Evolutionary conservation across 1,140 invertebrate species (phyloP).

Genomic region (Drosophila pseudoobscura): DNA sequence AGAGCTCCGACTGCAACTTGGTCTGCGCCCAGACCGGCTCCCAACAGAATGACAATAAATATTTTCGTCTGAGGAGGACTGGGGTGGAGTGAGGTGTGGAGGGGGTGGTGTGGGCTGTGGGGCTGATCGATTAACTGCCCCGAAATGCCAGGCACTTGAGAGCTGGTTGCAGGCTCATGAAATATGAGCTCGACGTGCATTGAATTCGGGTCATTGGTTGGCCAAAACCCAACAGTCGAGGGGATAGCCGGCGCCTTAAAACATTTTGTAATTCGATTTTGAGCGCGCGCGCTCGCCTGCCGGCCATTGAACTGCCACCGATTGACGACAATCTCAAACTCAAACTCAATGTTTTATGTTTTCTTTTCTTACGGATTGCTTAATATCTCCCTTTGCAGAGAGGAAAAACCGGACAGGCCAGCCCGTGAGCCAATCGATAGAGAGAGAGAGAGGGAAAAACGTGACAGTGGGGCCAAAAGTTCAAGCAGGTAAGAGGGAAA

Average conservation of each 20-base stretch:
- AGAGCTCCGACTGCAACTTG: too few species aligned
- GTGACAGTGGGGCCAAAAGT: slow-evolving; percentile 53
- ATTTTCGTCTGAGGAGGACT: slow-evolving; percentile 24
- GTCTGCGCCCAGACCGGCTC: slow-evolving; percentile 7
- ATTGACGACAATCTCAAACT: slow-evolving; percentile 40
- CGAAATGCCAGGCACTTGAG: slow-evolving; percentile 56
- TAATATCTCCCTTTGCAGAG: slow-evolving; percentile 43
- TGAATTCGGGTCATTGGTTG: slow-evolving; percentile 73
- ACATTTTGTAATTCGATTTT: slow-evolving; percentile 75
- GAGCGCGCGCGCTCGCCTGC: slow-evolving; percentile 44
- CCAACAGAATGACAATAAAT: slow-evolving; percentile 56
- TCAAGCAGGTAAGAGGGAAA: slow-evolving; percentile 56
- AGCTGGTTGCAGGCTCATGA: slow-evolving; percentile 27
- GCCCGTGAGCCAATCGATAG: neutral
- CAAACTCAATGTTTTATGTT: slow-evolving; percentile 14
- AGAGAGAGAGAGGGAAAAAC: slow-evolving; percentile 32
- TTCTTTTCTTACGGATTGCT: slow-evolving; percentile 27
- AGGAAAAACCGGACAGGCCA: slow-evolving; percentile 17
- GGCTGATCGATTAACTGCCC: slow-evolving; percentile 50
- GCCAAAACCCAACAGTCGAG: slow-evolving; percentile 11
- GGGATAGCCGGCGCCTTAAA: slow-evolving; percentile 27
- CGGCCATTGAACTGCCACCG: slow-evolving; percentile 56
- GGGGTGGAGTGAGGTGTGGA: neutral
- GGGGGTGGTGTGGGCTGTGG: slow-evolving; percentile 21
- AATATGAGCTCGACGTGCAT: slow-evolving; percentile 73